Base-by-base conservation (phyloP, 2,797 vertebrate genomes). In the Amphiprion clarkii region DNA sequence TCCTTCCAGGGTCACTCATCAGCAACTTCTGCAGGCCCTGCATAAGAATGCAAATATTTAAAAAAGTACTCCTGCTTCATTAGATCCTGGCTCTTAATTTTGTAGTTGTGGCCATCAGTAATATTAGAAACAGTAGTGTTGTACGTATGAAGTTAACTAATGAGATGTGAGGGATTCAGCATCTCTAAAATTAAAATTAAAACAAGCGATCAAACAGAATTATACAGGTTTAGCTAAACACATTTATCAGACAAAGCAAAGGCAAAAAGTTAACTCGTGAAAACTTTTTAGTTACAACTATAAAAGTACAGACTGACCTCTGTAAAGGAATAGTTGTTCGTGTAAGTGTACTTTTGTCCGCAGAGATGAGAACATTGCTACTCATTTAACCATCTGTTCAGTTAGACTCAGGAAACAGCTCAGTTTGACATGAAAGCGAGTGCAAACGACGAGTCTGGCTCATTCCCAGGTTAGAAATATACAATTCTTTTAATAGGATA, bases 1-100 rank as follows among this genome's bases (percentile, higher is more conserved):
- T 72, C 76, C 29, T 58, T 25, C 25, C 10, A 55, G 31, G 11
- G 42, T 49, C 58, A 25, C 55, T 17, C 10, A 55, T 55, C 8
- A 29, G 55, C 27, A 39, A 2, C 48, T 40, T 19, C 33, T 16
- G 31, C 19, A 16, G n/a, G 39, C 42, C 61, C 60, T 29, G 17
- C 29, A 57, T n/a, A 57, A 51, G n/a, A 82, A 82, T 74, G 67
- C 51, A 76, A 73, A 71, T 69, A 62, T 71, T 67, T 51, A 55
- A 23, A 16, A 23, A 16, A 49, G 40, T 39, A 55, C 13, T 51
- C 59, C 19, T 46, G 17, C 7, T 53, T 67, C 63, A 14, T 48
- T 27, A 13, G n/a, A 68, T 14, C 5, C 31, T 46, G 2, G 40
- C 19, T 8, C 3, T 57, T 23, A 3, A 48, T 40, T 67, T 65